Evolutionary conservation across 2,113 vertebrate species (phyloP).

Genomic region (Emydura subglobosa): DNA sequence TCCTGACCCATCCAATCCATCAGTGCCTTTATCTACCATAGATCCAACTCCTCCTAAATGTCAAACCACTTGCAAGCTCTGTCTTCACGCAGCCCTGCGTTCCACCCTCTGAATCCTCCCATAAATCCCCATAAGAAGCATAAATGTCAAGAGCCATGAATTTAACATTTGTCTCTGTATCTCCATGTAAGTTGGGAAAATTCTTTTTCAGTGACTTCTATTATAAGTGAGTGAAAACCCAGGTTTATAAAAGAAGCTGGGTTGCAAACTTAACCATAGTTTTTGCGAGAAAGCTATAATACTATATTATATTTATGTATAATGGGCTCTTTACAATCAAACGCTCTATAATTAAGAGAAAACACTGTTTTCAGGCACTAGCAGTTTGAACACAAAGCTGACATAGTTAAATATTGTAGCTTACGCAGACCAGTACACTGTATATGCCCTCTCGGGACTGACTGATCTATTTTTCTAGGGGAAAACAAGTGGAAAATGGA

Average conservation of each 20-base stretch:
- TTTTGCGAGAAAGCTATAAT: background rate
- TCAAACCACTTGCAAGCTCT: background rate
- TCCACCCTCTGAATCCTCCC: background rate
- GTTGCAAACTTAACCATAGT: background rate
- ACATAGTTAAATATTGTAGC: slow-evolving; percentile 14
- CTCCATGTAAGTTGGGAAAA: background rate
- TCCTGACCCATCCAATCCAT: background rate
- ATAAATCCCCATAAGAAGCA: background rate
- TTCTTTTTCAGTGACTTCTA: background rate
- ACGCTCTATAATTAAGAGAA: slow-evolving; percentile 5
- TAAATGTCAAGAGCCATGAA: background rate
- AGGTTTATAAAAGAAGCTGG: background rate
- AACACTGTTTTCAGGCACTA: slow-evolving; percentile 14
- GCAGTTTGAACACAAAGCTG: slow-evolving; percentile 27
- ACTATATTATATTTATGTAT: background rate
- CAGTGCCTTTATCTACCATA: background rate
- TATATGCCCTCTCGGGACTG: background rate
- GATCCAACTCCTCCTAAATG: background rate
- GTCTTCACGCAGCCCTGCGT: background rate
- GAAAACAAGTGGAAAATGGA: slow-evolving; percentile 42
- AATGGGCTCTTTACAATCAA: slow-evolving; percentile 26
- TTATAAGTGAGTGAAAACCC: background rate
- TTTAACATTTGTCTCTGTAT: no score
- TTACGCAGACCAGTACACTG: background rate
- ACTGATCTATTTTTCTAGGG: slow-evolving; percentile 40